phyloP scores from a whole-genome alignment of 2,797 vertebrate species.

The Acrossocheilus wenchowensis region DNA sequence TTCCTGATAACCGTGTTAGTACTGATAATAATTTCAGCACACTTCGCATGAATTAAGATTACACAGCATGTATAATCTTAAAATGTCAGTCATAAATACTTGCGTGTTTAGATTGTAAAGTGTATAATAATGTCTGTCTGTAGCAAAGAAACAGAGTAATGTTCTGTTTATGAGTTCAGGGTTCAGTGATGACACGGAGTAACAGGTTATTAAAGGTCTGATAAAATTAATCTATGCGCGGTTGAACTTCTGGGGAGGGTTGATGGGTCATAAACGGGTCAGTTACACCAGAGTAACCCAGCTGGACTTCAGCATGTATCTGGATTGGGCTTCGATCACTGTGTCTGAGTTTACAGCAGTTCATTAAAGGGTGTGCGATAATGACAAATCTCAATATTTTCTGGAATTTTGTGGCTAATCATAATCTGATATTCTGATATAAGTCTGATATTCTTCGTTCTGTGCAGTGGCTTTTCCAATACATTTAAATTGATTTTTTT shows the following conservation, averaged over 20 bases:
- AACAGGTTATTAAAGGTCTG: neutral
- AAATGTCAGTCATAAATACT: neutral
- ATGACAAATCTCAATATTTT: too few relatives aligned
- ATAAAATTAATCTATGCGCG: neutral
- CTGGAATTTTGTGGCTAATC: too few relatives aligned
- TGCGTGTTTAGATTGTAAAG: neutral
- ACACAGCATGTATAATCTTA: neutral
- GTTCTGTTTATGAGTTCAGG: neutral
- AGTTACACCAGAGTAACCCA: neutral
- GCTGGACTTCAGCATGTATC: too few relatives aligned
- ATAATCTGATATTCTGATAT: too few relatives aligned
- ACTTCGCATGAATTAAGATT: neutral
- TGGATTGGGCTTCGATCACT: too few relatives aligned
- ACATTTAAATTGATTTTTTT: too few relatives aligned
- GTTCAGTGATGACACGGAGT: neutral
- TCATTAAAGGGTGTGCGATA: too few relatives aligned
- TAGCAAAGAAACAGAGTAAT: neutral
- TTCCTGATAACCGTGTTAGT: slow-evolving; percentile 55
- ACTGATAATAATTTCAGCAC: neutral
- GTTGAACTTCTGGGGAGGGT: neutral
- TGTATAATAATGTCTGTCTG: neutral
- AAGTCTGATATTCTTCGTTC: too few relatives aligned
- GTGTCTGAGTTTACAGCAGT: too few relatives aligned
- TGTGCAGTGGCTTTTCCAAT: too few relatives aligned
- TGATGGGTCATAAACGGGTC: too few relatives aligned